phyloP scores from a whole-genome alignment of 2,888 invertebrate species.

The Arrhopalites spinosus region DNA sequence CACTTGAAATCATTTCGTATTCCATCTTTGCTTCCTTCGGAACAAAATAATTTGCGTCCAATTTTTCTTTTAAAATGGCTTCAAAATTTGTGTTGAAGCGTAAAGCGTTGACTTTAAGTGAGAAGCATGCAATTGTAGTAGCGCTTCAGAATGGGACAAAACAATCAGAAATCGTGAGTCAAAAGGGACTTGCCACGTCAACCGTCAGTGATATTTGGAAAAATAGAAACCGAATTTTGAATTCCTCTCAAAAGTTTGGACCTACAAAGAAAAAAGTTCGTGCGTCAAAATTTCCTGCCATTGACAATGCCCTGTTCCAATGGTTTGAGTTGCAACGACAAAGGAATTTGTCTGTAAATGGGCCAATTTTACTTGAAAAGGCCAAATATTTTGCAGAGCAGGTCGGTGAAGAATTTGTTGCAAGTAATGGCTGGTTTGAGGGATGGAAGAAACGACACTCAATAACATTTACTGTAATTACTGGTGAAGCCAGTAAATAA shows the following conservation, averaged over 20 bases:
- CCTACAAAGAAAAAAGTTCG: neutral
- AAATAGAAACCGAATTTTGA: neutral
- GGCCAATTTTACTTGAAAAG: neutral
- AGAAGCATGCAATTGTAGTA: neutral
- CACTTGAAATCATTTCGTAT: too few species aligned
- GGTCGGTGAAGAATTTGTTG: neutral
- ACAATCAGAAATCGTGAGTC: neutral
- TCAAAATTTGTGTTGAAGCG: too few species aligned
- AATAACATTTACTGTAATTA: neutral
- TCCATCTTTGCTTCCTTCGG: neutral
- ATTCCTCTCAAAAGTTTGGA: neutral
- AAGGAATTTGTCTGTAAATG: neutral
- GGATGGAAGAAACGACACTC: neutral
- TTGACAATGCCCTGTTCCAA: neutral
- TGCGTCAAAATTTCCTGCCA: neutral
- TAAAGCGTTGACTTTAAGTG: neutral
- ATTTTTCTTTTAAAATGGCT: neutral
- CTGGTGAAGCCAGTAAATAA: neutral
- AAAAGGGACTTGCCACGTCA: neutral
- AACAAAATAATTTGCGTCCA: neutral
- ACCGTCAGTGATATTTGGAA: neutral
- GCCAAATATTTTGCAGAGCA: neutral
- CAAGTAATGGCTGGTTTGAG: neutral
- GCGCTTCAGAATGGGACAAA: neutral
- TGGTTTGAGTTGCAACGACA: neutral